phyloP scores from a whole-genome alignment of 2,888 invertebrate species.

The Neoitamus cyanurus region DNA sequence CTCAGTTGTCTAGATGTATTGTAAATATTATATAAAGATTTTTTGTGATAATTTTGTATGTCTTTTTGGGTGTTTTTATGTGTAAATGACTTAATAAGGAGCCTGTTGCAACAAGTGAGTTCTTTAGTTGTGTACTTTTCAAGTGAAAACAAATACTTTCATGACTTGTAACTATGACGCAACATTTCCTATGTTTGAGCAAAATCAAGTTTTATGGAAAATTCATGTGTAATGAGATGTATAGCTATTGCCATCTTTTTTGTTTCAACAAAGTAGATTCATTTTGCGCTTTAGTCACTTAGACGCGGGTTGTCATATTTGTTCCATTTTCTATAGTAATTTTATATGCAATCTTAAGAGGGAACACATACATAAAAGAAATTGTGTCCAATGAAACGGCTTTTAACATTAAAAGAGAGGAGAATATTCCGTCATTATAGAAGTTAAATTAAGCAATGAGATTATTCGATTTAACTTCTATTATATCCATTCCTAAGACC shows the following conservation, averaged over 20 bases:
- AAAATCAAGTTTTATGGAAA: not conserved
- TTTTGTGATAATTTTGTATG: slow-evolving; percentile 16
- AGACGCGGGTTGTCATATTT: not conserved
- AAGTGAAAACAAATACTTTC: not conserved
- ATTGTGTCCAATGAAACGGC: not conserved
- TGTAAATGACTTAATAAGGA: slow-evolving; percentile 17
- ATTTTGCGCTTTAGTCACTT: not conserved
- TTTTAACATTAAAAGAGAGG: not conserved
- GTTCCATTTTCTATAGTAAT: not conserved
- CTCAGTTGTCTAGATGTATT: not conserved
- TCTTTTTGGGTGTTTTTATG: slow-evolving; percentile 8
- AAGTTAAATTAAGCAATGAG: too few relatives aligned
- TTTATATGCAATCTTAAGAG: too few relatives aligned
- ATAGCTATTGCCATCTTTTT: not conserved
- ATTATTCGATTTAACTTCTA: too few relatives aligned
- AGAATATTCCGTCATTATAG: too few relatives aligned
- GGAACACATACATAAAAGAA: too few relatives aligned
- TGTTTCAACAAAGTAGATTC: not conserved
- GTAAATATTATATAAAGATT: slow-evolving; percentile 31
- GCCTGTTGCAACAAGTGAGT: slow-evolving; percentile 17
- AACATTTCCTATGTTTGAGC: not conserved
- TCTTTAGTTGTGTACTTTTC: slow-evolving; percentile 24
- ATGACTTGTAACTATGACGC: not conserved
- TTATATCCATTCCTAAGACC: too few relatives aligned
- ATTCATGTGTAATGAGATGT: slow-evolving; percentile 5